Evolutionary conservation across 1,140 invertebrate genomes (phyloP).

Genomic region (Pseudomyrmex flavicornis): DNA sequence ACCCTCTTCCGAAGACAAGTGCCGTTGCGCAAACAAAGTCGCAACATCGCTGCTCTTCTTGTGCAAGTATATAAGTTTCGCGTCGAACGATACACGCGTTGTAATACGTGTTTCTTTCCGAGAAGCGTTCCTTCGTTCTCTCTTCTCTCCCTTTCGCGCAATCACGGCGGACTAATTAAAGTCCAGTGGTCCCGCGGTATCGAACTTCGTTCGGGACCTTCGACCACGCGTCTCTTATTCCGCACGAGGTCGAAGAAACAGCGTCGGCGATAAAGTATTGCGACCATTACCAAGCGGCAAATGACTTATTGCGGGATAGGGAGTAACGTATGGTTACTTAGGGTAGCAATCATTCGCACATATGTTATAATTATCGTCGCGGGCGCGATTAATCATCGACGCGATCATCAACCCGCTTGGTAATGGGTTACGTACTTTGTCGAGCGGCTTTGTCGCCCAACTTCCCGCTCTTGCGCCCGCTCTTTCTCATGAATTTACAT

Average conservation of each 20-base stretch:
- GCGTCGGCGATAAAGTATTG: conserved; percentile 64
- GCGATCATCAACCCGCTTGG: not conserved
- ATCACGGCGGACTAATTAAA: conserved; percentile 67
- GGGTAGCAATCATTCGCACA: conserved; percentile 68
- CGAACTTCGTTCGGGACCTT: conserved; percentile 47
- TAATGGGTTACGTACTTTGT: conserved; percentile 32
- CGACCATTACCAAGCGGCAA: conserved; percentile 62
- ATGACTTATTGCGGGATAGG: conserved; percentile 68
- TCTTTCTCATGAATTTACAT: conserved; percentile 60
- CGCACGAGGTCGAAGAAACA: conserved; percentile 37
- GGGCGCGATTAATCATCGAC: conserved; percentile 65
- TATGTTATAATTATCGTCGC: conserved; percentile 74
- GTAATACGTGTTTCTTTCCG: too few relatives aligned
- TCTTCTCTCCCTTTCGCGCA: conserved; percentile 17
- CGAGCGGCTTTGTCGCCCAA: conserved; percentile 9
- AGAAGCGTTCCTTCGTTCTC: not conserved
- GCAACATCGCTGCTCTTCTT: conserved; percentile 19
- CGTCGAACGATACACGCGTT: not conserved
- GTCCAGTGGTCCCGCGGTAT: conserved; percentile 49
- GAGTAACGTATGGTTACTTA: conserved; percentile 70
- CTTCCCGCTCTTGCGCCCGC: not conserved
- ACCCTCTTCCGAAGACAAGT: conserved; percentile 15
- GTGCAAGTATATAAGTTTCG: conserved; percentile 20
- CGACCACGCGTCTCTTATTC: conserved; percentile 63
- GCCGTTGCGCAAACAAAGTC: conserved; percentile 15